Percentiles rank a stretch among this genome's conserved stretches.
These are phyloP conservation scores for Neoaliturus tenellus DNA, from an alignment of 2,888 invertebrate genomes.

Conservation along the genomic window DNA sequence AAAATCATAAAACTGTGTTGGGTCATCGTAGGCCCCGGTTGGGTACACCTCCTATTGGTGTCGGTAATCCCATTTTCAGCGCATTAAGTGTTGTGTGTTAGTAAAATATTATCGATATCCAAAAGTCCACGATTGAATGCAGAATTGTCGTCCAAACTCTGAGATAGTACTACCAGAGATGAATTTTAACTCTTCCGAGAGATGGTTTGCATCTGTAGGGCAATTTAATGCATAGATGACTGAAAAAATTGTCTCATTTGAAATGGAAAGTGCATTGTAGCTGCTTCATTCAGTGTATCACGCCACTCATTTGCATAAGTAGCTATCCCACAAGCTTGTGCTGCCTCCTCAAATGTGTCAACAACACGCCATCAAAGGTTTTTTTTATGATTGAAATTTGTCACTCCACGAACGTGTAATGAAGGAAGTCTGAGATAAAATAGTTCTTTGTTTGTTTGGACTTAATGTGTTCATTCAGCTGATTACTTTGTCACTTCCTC, in stretches of 20 bases:
- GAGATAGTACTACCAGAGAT: too few species aligned
- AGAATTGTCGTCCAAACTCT: too few species aligned
- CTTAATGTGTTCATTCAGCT: constrained; percentile 9
- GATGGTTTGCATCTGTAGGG: not conserved
- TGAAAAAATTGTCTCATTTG: constrained; percentile 19
- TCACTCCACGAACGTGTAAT: constrained; percentile 20
- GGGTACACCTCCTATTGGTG: too few species aligned
- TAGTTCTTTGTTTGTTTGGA: constrained; percentile 23
- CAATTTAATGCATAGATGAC: not conserved
- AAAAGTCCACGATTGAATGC: too few species aligned
- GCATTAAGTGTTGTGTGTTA: too few species aligned
- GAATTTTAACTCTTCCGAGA: too few species aligned
- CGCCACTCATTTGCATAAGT: constrained; percentile 32
- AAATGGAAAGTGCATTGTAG: not conserved
- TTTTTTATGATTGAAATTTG: not conserved
- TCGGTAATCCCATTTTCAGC: too few species aligned
- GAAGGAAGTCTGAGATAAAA: not conserved
- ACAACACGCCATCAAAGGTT: not conserved
- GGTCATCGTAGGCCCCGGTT: too few species aligned
- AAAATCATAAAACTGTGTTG: too few species aligned
- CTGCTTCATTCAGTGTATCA: too few species aligned
- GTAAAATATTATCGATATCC: too few species aligned
- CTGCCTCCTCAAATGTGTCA: not conserved
- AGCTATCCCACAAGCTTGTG: not conserved
- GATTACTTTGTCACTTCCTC: not conserved